Base-by-base conservation (phyloP, 1,140 invertebrate genomes). In the Meloidogyne hapla region DNA sequence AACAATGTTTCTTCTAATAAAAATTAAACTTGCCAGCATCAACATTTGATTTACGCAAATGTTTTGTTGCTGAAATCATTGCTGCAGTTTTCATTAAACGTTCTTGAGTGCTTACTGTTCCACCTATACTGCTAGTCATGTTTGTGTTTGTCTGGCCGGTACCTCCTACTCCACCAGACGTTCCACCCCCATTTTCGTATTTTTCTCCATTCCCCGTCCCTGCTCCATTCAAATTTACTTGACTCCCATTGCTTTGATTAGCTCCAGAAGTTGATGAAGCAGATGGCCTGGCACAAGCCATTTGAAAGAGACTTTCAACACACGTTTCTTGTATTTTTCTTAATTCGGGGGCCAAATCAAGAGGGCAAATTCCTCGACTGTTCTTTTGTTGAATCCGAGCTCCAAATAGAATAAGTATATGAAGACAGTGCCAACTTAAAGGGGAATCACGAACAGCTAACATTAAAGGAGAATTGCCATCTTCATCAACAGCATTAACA, bases 311-410 rank as follows among this genome's bases (percentile, higher is more conserved):
- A 28, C 77, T 77, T 75, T 86, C 85, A 48, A 86, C 81, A 69
- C 86, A 86, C 5, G 83, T 81, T 68, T 86, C 76, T 69, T 86
- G 85, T 65, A 86, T 72, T 75, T 86, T 86, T 40, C 80, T 48
- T 25, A 86, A 64, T 70, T 86, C 85, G 9, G 85, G 85, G n/a
- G 85, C 85, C 40, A 87, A 75, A 72, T 86, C 85, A 28, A 86
- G 68, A 25, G 85, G 86, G 63, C 85, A 86, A 25, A 86, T 87
- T n/a, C 85, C 85, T 13, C 85, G 80, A 25, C 78, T 78, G 67
- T 86, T 86, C 74, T 86, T 86, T 71, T 86, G 85, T 33, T 80
- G 75, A 61, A 86, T 86, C 75, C 84, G 86, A 18, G 84, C 85
- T 10, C 85, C 85, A 62, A 87, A 82, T 38, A 87, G 79, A 13